A percentile compares a stretch with the other conserved stretches of the same genome.
Evolutionary conservation across 37 sponge, comb jelly and placozoan genomes (phyloP).

Genomic region (Petrosia ficiformis): DNA sequence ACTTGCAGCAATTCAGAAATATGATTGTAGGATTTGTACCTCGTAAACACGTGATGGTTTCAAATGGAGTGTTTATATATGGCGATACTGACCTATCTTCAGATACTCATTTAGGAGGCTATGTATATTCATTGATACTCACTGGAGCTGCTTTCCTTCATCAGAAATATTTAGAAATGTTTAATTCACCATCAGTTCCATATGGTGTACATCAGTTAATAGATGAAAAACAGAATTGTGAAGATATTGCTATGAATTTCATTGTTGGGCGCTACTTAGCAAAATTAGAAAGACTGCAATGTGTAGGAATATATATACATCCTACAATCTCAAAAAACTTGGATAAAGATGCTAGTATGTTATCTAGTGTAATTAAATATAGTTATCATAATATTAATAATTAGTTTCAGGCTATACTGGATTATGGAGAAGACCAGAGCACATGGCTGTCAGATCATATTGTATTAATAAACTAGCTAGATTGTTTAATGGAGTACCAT

Average conservation of each 20-base stretch:
- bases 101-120: neutral
- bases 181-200: neutral
- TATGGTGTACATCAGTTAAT: neutral
- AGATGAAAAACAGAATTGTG: neutral
- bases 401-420: too few species aligned
- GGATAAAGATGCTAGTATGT: constrained; percentile 7
- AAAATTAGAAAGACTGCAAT: neutral
- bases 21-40: neutral
- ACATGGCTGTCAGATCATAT: constrained; percentile 29
- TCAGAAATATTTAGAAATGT: neutral
- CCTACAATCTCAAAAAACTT: constrained; percentile 1
- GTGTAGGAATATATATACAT: neutral
- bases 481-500: constrained; percentile 24
- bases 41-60: neutral
- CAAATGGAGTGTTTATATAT: neutral
- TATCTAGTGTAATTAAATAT: neutral
- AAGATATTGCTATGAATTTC: neutral
- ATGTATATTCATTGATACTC: neutral
- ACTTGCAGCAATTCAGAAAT: neutral
- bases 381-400: too few species aligned
- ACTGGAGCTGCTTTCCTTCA: neutral
- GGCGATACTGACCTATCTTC: neutral
- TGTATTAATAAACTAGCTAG: constrained; percentile 35
- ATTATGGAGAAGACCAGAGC: constrained; percentile 33
- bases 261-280: neutral